A percentile compares a stretch with the other conserved stretches of the same genome.
Evolutionary conservation across 2,113 vertebrate species (phyloP).

Genomic region (Misgurnus anguillicaudatus): DNA sequence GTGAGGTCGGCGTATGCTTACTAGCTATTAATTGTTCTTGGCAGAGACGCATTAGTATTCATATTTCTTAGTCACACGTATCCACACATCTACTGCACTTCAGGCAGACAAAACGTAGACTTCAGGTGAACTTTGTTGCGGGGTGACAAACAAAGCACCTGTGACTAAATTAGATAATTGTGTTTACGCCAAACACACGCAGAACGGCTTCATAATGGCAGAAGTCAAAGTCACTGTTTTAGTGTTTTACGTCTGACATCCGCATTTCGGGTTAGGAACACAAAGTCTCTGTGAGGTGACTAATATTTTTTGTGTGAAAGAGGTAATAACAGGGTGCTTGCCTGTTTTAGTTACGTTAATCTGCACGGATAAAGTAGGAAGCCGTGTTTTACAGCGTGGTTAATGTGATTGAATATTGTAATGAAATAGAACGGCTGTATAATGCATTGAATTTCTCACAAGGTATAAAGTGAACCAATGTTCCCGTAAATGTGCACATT

Average conservation of each 20-base stretch:
- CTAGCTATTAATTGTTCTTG: slow-evolving; percentile 53
- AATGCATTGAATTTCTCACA: slow-evolving; percentile 16
- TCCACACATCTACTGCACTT: slow-evolving; percentile 25
- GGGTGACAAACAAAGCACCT: slow-evolving; percentile 13
- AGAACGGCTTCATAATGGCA: neutral
- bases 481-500: neutral
- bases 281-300: slow-evolving; percentile 38
- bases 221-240: neutral
- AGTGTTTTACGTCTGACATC: slow-evolving; percentile 33
- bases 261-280: slow-evolving; percentile 18
- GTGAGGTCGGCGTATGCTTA: slow-evolving; percentile 43
- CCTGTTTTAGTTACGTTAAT: slow-evolving; percentile 36
- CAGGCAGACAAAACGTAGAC: slow-evolving; percentile 28
- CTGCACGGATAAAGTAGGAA: slow-evolving; percentile 31
- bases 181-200: slow-evolving; percentile 1
- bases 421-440: slow-evolving; percentile 26
- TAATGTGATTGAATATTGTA: slow-evolving; percentile 38
- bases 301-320: slow-evolving; percentile 34
- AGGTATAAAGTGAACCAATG: neutral
- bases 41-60: slow-evolving; percentile 47
- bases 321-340: slow-evolving; percentile 23
- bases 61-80: slow-evolving; percentile 46
- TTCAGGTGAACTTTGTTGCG: neutral
- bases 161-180: slow-evolving; percentile 42
- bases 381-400: slow-evolving; percentile 29